Evolutionary conservation across 2,888 invertebrate species (phyloP), one percentile per base, ranked within the genome.

Genomic region (Resseliella maxima): DNA sequence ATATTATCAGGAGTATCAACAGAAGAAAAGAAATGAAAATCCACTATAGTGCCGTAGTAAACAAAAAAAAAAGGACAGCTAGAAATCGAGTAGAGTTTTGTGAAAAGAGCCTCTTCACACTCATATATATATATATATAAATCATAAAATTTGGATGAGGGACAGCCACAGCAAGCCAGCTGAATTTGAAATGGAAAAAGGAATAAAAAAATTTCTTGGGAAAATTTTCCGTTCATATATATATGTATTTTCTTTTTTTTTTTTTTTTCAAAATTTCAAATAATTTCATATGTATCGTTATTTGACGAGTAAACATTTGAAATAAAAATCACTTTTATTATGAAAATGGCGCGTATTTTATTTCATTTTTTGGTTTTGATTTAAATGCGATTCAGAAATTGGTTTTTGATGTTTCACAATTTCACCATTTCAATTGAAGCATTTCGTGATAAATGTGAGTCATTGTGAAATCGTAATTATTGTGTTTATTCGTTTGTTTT

Each of bases 271-370:
- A 21, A 50, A 50, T 59, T 59, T 27, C 50, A 50, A 27, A 59
- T 59, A 50, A 50, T 18, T 41, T 59, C 59, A 27, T 59, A 24
- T 59, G 12, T 59, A 59, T 59, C 27, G 24, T 59, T 59, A 1
- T 6, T 59, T 24, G n/a, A 24, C 59, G 18, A 59, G 24, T 59
- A 59, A n/a, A 59, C 2, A 15, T 50, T 72, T 72, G 72, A 72
- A 72, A 72, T 72, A 72, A 72, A 41, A 72, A 31, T 72, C 72
- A 72, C 72, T 72, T 72, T 72, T 72, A 72, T 72, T 72, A 72
- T 72, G 72, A 72, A 72, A 27, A 72, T 59, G 24, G 24, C 59
- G 50, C 59, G n/a, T 24, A 2, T 24, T 24, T 59, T n/a, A 24
- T 24, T 24, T 24, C 59, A n/a, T n/a, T n/a, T n/a, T n/a, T n/a